Base-by-base conservation (phyloP, 1,140 invertebrate species). In the Drosophila melanica region DNA sequence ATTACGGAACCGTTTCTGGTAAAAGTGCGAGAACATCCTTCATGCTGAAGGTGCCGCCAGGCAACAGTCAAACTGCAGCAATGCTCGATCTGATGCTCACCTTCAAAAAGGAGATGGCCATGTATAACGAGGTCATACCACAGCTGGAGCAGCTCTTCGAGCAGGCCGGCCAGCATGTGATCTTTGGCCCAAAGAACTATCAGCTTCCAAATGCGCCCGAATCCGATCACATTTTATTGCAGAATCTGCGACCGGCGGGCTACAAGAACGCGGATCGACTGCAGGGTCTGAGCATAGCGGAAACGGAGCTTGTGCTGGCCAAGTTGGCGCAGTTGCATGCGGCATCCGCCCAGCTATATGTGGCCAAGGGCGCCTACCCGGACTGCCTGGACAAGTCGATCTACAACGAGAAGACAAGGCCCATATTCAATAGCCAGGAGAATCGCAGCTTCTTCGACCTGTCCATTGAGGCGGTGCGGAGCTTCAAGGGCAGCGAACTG, bases 311-410 rank as follows among this genome's bases (percentile, higher is more conserved):
- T 11, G 93, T 93, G 6, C 66, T 94, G 16, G 79, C 90, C 10
- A 92, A 93, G 63, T 64, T 95, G 41, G 94, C 93, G 0, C 91
- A 79, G 65, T 92, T 94, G 66, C 94, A 95, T 75, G 94, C 93
- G 0, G 81, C 92, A 4, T 93, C 93, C 0, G 90, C 93, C 0
- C 64, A 67, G 23, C 14, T 79, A 1, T 73, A 59, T 55, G 77
- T 47, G 14, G 57, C 44, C 53, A 79, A 58, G 23, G 76, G 51
- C 11, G 9, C 9, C 33, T 71, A 54, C 41, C 14, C 4, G 1
- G 77, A 69, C 20, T 54, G 37, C 55, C 53, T 72, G 20, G 45
- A 44, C 37, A 74, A 74, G 14, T 45, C 71, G 2, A 6, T 45
- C n/a, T 30, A 58, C 39, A 69, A 37, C 1, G 71, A 74, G 16